Percentiles rank a stretch among this genome's conserved stretches.
Conservation (phyloP, 2,113 vertebrate species). For the Mesoclemmys tuberculata region DNA sequence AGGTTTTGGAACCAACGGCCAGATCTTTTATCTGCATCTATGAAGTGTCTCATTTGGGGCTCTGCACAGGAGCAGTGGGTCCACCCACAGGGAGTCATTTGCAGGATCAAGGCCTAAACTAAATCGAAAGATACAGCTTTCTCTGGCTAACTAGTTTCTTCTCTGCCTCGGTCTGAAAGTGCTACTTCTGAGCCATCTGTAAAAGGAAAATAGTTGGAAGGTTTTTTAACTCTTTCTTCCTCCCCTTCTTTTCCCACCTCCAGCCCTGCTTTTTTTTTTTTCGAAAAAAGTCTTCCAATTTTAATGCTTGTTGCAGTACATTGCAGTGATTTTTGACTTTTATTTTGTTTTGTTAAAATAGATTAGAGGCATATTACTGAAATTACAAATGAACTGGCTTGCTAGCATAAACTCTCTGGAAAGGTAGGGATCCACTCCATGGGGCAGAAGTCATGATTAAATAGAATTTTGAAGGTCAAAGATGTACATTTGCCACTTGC, state of each 20-base stretch:
- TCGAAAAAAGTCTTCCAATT: background rate
- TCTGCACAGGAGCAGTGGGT: background rate
- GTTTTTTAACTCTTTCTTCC: background rate
- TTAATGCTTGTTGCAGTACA: background rate
- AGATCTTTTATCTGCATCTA: background rate
- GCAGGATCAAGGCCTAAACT: background rate
- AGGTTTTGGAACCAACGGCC: background rate
- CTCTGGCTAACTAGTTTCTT: background rate
- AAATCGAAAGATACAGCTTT: background rate
- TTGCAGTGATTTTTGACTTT: background rate
- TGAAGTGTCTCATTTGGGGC: background rate
- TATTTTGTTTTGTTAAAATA: fast-evolving
- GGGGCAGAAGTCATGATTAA: background rate
- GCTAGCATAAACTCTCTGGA: background rate
- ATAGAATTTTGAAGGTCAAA: fast-evolving
- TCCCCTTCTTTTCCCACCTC: no score
- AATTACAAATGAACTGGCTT: background rate
- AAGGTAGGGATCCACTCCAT: background rate
- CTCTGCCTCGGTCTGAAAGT: background rate
- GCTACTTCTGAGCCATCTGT: background rate
- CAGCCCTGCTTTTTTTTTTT: fast-evolving
- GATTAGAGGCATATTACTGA: background rate
- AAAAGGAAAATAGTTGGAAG: background rate
- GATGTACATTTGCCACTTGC: background rate
- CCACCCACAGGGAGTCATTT: background rate